phyloP scores from a whole-genome alignment of 2,888 invertebrate genomes.

The Mythimna albipuncta region DNA sequence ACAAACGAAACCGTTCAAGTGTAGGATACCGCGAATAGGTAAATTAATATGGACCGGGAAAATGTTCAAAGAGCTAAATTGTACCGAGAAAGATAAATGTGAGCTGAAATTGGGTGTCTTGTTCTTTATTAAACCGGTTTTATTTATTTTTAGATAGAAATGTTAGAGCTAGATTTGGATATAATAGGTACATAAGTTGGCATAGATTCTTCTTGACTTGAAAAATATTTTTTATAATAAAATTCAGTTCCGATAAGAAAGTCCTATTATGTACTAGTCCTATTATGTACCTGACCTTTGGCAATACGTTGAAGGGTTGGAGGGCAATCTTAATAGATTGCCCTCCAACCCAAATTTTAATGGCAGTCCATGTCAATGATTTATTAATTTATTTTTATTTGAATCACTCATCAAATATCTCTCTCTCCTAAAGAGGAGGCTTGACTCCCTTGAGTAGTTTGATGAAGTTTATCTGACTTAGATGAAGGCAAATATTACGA shows the following conservation, averaged over 20 bases:
- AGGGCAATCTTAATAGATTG: too few relatives aligned
- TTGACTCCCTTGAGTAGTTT: too few relatives aligned
- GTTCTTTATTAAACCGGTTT: slow-evolving; percentile 2
- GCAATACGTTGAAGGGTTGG: background rate
- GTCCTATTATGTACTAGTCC: background rate
- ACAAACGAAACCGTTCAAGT: slow-evolving; percentile 41
- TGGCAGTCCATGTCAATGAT: background rate
- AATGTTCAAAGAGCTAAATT: slow-evolving; percentile 36
- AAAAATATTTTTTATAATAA: background rate
- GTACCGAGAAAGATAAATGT: slow-evolving; percentile 11
- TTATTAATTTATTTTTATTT: background rate
- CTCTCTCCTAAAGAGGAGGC: too few relatives aligned
- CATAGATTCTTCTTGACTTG: too few relatives aligned
- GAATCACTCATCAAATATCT: background rate
- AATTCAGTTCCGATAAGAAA: background rate
- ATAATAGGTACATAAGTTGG: too few relatives aligned
- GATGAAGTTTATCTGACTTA: too few relatives aligned
- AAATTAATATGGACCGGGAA: slow-evolving; percentile 46
- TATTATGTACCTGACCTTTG: background rate
- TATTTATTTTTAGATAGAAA: slow-evolving; percentile 16
- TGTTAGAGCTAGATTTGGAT: background rate
- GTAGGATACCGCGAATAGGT: slow-evolving; percentile 29
- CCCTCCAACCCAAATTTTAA: too few relatives aligned
- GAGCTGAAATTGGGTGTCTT: slow-evolving; percentile 26
- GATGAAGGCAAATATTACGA: too few relatives aligned